Evolutionary conservation across 2,113 vertebrate species (phyloP).

Genomic region (Antechinus stuartii): DNA sequence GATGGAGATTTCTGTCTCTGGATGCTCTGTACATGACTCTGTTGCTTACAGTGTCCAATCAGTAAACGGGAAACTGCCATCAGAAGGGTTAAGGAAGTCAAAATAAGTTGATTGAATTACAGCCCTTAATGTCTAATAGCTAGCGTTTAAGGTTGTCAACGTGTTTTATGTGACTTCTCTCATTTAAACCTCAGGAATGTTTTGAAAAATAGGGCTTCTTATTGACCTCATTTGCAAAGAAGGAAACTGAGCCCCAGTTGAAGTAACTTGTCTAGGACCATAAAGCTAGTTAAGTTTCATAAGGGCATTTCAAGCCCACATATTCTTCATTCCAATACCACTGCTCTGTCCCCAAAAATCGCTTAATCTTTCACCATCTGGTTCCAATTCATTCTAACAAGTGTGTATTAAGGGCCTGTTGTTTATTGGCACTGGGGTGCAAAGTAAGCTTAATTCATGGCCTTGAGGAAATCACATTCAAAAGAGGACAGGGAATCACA

Average conservation of each 20-base stretch:
- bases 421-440: not conserved
- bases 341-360: not conserved
- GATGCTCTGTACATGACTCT: not conserved
- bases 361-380: not conserved
- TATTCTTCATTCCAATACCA: not conserved
- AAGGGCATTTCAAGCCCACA: not conserved
- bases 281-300: not conserved
- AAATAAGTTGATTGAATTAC: not conserved
- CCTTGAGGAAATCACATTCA: not conserved
- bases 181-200: not conserved
- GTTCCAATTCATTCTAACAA: not conserved
- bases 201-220: not conserved
- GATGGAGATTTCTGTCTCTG: not conserved
- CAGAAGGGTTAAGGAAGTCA: not conserved
- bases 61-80: not conserved
- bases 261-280: not conserved
- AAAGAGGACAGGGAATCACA: not conserved
- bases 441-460: not conserved
- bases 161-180: not conserved
- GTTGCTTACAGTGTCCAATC: not conserved
- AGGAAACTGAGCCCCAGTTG: not conserved
- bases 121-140: not conserved
- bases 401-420: constrained; percentile 23
- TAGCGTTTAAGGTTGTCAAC: not conserved
- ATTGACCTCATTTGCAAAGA: not conserved